Evolutionary conservation across 2,797 vertebrate species (phyloP), one percentile per base, ranked within the genome.

Genomic region (Discoglossus pictus): DNA sequence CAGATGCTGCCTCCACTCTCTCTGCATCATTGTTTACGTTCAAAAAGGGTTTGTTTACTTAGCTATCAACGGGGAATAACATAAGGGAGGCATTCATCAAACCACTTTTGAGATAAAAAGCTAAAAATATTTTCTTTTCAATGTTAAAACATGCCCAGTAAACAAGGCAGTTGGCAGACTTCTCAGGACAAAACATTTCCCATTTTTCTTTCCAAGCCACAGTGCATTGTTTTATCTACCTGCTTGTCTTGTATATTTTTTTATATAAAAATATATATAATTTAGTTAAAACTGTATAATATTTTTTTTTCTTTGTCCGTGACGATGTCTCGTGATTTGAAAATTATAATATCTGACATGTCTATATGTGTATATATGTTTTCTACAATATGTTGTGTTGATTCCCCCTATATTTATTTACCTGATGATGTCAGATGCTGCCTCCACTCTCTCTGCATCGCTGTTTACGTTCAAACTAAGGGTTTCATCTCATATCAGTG

Each of bases 201-300:
- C 88, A 60, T 77, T n/a, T 90, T 88, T 78, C 84, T 90, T 88
- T 92, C 81, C 79, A 92, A 77, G 86, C 92, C 93, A 92, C 89
- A 92, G 93, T 94, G 93, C 94, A 93, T 95, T 94, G 92, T 93
- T 94, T 94, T 94, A 95, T 95, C 89, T 94, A 97, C 90, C 91
- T 92, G 91, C 92, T 93, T 93, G 91, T 95, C 92, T 94, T 94
- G 88, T 53, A 8, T 31, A 46, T 61, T 13, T 89, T 87, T 90
- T 78, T 86, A 92, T 82, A 82, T 92, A 90, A 90, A n/a, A n/a
- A n/a, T n/a, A n/a, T n/a, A n/a, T n/a, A 88, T 86, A 83, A 80
- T 85, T 89, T 87, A 91, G 90, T 90, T 86, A 86, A 79, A 81
- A 80, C 80, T 80, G 82, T n/a, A 78, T 81, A n/a, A n/a, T n/a